Base-by-base conservation (phyloP, 37 sponge, comb jelly and placozoan genomes). In the Hormiphora californensis region DNA sequence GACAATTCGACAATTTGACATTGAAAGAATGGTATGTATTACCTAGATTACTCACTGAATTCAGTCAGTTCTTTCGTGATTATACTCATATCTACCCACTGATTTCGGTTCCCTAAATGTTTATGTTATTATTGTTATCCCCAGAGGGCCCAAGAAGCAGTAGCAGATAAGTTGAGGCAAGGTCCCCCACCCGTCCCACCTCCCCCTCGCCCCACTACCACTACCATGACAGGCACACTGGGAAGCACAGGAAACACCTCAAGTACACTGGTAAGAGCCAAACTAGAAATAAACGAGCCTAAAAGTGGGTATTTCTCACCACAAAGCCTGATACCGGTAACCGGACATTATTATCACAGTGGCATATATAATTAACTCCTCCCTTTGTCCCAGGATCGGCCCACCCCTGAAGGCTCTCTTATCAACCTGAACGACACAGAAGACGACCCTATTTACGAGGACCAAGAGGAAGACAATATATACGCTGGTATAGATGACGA, bases 141-240 rank as follows among this genome's bases (percentile, higher is more conserved):
- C 43, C 81, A 73, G 81, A 27, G 81, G 15, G 81, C 81, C 35
- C 9, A 46, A 22, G 81, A 73, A 9, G 81, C 81, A 43, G 81
- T 73, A 9, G 81, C 81, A 0, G 19, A 23, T 22, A 43, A 73
- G 46, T 73, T 73, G 28, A 39, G 81, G 43, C 46, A 73, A 17
- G 46, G 81, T 22, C 81, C 81, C 44, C 81, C 81, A 3, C 81
- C 81, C 22, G 46, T 46, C 25, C 81, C 81, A 4, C 40, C 43
- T n/a, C 81, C 81, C 22, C 81, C 81, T 40, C 81, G 81, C 44
- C 43, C 81, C 0, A n/a, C n/a, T n/a, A n/a, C n/a, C n/a, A n/a
- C n/a, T n/a, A n/a, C n/a, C n/a, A n/a, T n/a, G n/a, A n/a, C n/a
- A n/a, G n/a, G n/a, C n/a, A n/a, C n/a, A n/a, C n/a, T n/a, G n/a